Percentiles rank a stretch among this genome's conserved stretches.
Evolutionary conservation across 2,113 vertebrate genomes (phyloP).

Genomic region (Toxotes chatareus): DNA sequence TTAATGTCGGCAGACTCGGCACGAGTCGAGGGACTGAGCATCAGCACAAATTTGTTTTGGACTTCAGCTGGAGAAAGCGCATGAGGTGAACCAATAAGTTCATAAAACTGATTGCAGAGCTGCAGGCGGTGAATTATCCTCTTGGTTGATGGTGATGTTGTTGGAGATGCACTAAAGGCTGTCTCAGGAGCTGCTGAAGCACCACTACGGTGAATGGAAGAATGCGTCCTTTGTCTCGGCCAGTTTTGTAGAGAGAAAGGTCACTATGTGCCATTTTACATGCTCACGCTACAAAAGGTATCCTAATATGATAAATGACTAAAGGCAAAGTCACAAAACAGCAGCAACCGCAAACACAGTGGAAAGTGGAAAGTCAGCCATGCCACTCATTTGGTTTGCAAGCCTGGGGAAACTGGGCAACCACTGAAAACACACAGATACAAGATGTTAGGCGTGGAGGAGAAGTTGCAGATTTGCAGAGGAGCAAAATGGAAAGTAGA

Average conservation of each 20-base stretch:
- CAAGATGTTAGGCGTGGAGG: background rate
- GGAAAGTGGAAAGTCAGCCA: slow-evolving; percentile 9
- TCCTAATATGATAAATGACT: slow-evolving; percentile 8
- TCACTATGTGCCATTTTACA: slow-evolving; percentile 22
- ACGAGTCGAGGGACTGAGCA: background rate
- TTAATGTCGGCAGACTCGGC: background rate
- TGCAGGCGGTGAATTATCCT: slow-evolving; percentile 29
- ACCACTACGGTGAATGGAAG: slow-evolving; percentile 11
- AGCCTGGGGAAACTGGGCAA: background rate
- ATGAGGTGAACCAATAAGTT: slow-evolving; percentile 1
- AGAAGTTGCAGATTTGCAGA: background rate
- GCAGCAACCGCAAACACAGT: background rate
- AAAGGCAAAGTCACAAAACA: slow-evolving; percentile 30
- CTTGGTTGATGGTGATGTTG: slow-evolving; percentile 5
- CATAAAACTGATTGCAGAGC: slow-evolving; percentile 15
- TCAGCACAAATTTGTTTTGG: background rate
- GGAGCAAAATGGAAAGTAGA: background rate
- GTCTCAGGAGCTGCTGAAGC: slow-evolving; percentile 11
- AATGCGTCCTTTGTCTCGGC: background rate
- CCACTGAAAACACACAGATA: background rate
- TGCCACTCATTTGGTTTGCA: background rate
- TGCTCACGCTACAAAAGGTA: background rate
- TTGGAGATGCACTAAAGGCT: background rate
- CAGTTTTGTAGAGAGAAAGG: slow-evolving; percentile 23
- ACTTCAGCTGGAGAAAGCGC: background rate